These are phyloP conservation scores for Geococcyx californianus DNA, from an alignment of 2,113 vertebrate genomes.

Conservation along the genomic window DNA sequence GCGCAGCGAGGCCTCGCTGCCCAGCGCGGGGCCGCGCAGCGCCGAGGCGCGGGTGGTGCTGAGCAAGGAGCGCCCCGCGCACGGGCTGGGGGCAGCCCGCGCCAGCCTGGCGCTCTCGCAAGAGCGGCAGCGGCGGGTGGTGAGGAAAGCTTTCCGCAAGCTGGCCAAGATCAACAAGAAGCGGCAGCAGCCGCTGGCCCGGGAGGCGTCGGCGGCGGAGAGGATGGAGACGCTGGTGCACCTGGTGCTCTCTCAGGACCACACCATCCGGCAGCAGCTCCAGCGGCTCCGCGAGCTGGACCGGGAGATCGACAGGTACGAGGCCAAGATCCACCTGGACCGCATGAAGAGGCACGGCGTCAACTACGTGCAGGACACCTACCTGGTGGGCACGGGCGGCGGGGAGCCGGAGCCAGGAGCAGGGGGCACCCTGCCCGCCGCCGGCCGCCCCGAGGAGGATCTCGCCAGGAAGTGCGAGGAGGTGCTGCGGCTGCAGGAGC, in stretches of 20 bases:
- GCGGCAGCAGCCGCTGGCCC: constrained; percentile 67
- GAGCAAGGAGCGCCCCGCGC: constrained; percentile 82
- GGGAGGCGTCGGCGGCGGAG: constrained; percentile 78
- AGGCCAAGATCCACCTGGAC: constrained; percentile 87
- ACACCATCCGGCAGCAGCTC: constrained; percentile 91
- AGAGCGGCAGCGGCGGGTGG: constrained; percentile 88
- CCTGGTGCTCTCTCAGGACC: constrained; percentile 92
- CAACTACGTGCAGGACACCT: constrained; percentile 95
- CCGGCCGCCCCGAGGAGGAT: constrained; percentile 47
- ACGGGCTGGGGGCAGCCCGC: constrained; percentile 66
- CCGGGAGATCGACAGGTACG: constrained; percentile 87
- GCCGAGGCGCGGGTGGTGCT: constrained; percentile 92
- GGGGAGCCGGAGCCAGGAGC: constrained; percentile 36
- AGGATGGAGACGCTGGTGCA: constrained; percentile 93
- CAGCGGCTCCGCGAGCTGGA: constrained; percentile 90
- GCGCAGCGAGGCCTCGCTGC: constrained; percentile 84
- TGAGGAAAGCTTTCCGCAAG: constrained; percentile 94
- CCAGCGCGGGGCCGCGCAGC: constrained; percentile 83
- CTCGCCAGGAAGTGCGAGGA: constrained; percentile 68
- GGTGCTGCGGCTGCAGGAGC: constrained; percentile 82
- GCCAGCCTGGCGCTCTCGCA: constrained; percentile 74
- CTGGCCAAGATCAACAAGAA: constrained; percentile 90
- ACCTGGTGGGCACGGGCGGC: constrained; percentile 76
- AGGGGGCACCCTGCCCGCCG: background rate
- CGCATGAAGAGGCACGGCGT: constrained; percentile 86